A percentile compares a stretch with the other conserved stretches of the same genome.
Conservation (phyloP, 2,113 vertebrate genomes). For the Ctenomys sociabilis region DNA sequence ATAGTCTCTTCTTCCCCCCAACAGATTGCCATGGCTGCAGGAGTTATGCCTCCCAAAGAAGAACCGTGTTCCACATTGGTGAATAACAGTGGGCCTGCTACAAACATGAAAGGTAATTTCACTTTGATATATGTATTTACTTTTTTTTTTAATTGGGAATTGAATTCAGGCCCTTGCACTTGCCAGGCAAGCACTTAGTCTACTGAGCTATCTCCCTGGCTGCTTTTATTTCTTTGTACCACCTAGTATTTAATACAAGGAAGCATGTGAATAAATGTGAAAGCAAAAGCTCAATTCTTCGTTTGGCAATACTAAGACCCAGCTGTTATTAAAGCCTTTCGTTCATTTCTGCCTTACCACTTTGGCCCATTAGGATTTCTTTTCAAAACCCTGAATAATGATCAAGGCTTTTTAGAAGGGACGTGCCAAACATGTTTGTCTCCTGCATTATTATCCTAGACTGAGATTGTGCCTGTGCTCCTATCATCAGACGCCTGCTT, state of each 20-base stretch:
- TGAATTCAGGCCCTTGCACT: too few relatives aligned
- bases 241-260: conserved; percentile 18
- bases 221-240: conserved; percentile 23
- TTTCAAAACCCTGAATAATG: conserved; percentile 38
- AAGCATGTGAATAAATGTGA: neutral
- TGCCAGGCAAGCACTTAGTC: too few relatives aligned
- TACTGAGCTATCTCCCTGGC: too few relatives aligned
- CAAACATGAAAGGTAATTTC: conserved; percentile 91
- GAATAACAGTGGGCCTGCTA: conserved; percentile 78
- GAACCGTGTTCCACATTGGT: conserved; percentile 83
- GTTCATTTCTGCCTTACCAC: neutral
- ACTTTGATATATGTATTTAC: conserved; percentile 40
- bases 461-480: conserved; percentile 7
- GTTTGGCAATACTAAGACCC: neutral
- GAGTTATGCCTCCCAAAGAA: conserved; percentile 90
- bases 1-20: neutral
- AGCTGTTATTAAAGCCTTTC: neutral
- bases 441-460: conserved; percentile 32
- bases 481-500: neutral
- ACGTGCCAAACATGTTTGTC: conserved; percentile 39
- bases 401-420: conserved; percentile 40
- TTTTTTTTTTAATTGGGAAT: too few relatives aligned
- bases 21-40: conserved; percentile 91
- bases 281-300: neutral
- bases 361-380: conserved; percentile 33